Evolutionary conservation across 2,113 vertebrate species (phyloP), one percentile per base, ranked within the genome.

Genomic region (Burhinus bistriatus): DNA sequence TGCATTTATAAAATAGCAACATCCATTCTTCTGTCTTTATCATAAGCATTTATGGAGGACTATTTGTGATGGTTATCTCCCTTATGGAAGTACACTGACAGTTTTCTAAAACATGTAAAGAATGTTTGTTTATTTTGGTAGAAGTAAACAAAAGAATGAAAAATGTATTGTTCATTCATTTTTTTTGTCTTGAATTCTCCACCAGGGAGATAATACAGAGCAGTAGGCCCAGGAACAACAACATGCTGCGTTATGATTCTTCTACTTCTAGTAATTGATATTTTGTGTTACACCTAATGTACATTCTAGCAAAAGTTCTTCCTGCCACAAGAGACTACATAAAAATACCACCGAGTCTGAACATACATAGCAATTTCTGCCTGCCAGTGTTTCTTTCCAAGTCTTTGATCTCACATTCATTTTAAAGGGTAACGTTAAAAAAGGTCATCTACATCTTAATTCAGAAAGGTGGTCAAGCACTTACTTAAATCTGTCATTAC

Each of bases 301-400:
- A 40, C 4, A 23, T 44, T 57, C 21, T 36, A 47, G 16, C 4
- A 84, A 25, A 83, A 93, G 8, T 25, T n/a, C 40, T 78, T 76
- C 6, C 34, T 91, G n/a, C 27, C 8, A 62, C 0, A 0, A 45
- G 4, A 93, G 15, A 44, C 13, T 29, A 9, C 7, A 16, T 38
- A 69, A 59, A 59, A 91, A 90, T 1, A 3, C 18, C 51, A 57
- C 30, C 1, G 9, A 69, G 21, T 51, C n/a, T 34, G 18, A 93
- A 71, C 1, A 0, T 34, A 71, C 15, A 11, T 6, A 62, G 5
- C 7, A 73, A 57, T 66, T 92, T 91, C 44, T 81, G 27, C 9
- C 61, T 52, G 13, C 9, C 6, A 70, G 47, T 25, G 7, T 64
- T 95, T 58, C 22, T 55, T 81, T 78, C 32, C 20, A 45, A 77